Evolutionary conservation across 1,140 invertebrate species (phyloP), one percentile per base, ranked within the genome.

Genomic region (Polypedilum vanderplanki): DNA sequence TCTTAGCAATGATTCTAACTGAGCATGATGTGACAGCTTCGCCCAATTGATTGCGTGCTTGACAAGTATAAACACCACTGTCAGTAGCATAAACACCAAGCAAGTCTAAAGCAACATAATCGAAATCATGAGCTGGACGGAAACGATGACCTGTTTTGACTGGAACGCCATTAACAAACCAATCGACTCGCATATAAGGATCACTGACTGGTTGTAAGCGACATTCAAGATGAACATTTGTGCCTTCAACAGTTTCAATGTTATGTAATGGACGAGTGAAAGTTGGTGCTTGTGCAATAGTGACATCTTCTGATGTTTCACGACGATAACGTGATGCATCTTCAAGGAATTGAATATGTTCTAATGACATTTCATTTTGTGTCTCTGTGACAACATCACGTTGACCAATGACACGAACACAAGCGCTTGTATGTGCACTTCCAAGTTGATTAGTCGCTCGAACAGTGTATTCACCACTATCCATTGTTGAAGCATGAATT

Each of bases 61-160:
- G 92, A 79, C 94, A 97, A 7, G 93, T 97, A 80, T 97, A 98
- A 0, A 98, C 92, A 17, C 98, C 98, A 22, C 94, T 96, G 83
- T 99, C 98, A 80, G 96, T 93, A 41, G 96, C 94, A 81, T 98
- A 98, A 5, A 97, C 95, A 78, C 94, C 95, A 1, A 98, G 84
- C 40, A 99, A 89, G 83, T 99, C 97, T 33, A 99, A 84, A 41
- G 95, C 94, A 7, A 98, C 96, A 81, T 98, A 98, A 81, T 98
- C 97, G 83, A 99, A 98, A 84, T 99, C 97, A 83, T 98, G 94
- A 3, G 95, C 93, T 73, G 96, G 96, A 83, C 95, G 88, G 86
- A 98, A 99, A 76, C 97, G 88, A 81, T 98, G 95, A 15, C 96
- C 96, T 46, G 90, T 92, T 82, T 90, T 92, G 4, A 95, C 89